Conservation (phyloP, 2,113 vertebrate genomes). For the Ammodytes dubius region DNA sequence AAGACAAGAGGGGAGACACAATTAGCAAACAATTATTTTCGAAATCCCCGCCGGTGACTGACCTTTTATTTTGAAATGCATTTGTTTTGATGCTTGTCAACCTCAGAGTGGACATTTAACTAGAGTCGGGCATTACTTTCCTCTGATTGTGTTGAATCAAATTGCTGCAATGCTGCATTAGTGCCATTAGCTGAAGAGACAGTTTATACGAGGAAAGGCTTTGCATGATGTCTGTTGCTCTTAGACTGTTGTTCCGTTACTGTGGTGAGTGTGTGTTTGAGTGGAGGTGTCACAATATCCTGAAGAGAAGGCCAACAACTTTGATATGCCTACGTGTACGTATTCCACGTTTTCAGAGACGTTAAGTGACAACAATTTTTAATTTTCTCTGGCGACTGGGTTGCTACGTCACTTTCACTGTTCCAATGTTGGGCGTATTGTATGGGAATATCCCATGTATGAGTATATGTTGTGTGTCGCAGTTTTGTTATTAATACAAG, state of each 20-base stretch:
- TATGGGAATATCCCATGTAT: neutral
- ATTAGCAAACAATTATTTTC: constrained; percentile 20
- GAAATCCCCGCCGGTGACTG: neutral
- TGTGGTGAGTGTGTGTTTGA: neutral
- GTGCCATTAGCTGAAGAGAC: neutral
- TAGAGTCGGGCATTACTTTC: neutral
- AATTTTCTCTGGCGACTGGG: no score
- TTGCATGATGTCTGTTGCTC: neutral
- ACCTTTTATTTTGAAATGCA: constrained; percentile 1
- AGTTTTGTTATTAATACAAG: neutral
- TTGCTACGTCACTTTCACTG: no score
- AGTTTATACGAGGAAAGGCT: neutral
- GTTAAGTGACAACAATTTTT: no score
- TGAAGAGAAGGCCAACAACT: no score
- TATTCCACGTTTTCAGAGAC: no score
- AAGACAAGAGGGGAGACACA: constrained; percentile 16
- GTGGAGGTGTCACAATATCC: neutral
- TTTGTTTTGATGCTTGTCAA: constrained; percentile 20
- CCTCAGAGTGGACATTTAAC: constrained; percentile 20
- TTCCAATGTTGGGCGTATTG: no score
- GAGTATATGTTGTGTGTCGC: neutral
- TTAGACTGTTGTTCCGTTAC: neutral
- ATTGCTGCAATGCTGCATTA: constrained; percentile 14
- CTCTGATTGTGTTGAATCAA: constrained; percentile 19
- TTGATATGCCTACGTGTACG: no score